phyloP scores from a whole-genome alignment of 1,140 invertebrate genomes.

The Trachelipus rathkii region DNA sequence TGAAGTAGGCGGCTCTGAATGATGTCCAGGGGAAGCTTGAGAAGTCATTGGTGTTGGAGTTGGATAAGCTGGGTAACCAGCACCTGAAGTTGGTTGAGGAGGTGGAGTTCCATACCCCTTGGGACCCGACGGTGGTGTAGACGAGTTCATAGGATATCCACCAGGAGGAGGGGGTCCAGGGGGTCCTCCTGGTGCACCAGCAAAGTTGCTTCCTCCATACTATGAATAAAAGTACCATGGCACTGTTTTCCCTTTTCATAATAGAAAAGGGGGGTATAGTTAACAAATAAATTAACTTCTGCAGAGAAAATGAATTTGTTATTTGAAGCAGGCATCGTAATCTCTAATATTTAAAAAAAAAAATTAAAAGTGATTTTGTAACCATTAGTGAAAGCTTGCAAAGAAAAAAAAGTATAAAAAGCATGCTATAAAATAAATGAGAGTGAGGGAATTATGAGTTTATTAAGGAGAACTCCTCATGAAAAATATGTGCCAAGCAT shows the following conservation, averaged over 20 bases:
- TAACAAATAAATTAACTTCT: too few species aligned
- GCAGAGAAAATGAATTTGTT: too few species aligned
- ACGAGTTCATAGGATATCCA: background rate
- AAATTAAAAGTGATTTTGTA: too few species aligned
- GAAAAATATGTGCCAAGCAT: too few species aligned
- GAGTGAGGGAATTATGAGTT: too few species aligned
- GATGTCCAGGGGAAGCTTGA: background rate
- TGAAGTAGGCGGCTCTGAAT: background rate
- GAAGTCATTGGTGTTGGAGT: background rate
- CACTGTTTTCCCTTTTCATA: background rate
- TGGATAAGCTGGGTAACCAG: background rate
- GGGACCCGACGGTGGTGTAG: background rate
- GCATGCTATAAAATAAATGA: too few species aligned
- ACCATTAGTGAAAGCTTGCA: too few species aligned
- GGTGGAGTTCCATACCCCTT: background rate
- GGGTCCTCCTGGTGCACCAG: background rate
- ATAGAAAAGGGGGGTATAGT: too few species aligned
- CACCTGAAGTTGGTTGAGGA: background rate
- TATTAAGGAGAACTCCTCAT: too few species aligned
- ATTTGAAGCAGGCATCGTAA: too few species aligned
- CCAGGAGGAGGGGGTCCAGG: background rate
- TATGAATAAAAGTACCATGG: background rate
- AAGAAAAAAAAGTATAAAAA: too few species aligned
- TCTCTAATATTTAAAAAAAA: too few species aligned
- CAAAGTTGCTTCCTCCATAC: constrained; percentile 2